Evolutionary conservation across 2,113 vertebrate species (phyloP).

Genomic region (Campylorhamphus procurvoides): DNA sequence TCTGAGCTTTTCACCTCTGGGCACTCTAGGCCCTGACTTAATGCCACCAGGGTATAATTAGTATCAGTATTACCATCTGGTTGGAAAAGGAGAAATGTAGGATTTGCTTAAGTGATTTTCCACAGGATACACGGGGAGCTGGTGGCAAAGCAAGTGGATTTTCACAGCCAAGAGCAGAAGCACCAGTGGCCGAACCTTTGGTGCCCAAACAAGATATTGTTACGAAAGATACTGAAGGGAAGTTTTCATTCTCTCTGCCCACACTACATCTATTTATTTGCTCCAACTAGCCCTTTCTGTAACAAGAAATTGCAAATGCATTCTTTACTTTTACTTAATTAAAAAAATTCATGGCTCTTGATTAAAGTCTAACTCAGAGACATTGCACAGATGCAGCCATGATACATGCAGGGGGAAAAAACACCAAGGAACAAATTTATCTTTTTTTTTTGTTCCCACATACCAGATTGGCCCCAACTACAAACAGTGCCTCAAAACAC

Average conservation of each 20-base stretch:
- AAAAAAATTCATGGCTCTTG: conserved; percentile 12
- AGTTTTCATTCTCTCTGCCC: background rate
- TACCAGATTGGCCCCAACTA: background rate
- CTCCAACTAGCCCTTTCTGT: background rate
- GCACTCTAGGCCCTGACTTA: background rate
- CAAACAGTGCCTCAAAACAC: background rate
- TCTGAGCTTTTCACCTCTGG: conserved; percentile 27
- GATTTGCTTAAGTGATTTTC: conserved; percentile 17
- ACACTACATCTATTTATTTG: background rate
- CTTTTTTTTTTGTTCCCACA: background rate
- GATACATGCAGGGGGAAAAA: background rate
- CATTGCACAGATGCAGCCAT: background rate
- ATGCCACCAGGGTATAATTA: conserved; percentile 12
- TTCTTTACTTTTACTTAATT: background rate
- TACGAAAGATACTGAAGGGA: background rate
- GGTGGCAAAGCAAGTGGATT: background rate
- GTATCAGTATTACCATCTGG: background rate
- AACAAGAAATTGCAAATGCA: background rate
- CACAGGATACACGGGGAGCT: background rate
- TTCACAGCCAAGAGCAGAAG: background rate
- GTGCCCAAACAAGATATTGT: background rate
- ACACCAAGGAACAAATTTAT: accelerated
- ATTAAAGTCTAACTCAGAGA: background rate
- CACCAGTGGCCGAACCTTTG: background rate
- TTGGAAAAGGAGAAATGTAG: background rate